Conservation (phyloP, 2,113 vertebrate genomes). For the Pithys albifrons region DNA sequence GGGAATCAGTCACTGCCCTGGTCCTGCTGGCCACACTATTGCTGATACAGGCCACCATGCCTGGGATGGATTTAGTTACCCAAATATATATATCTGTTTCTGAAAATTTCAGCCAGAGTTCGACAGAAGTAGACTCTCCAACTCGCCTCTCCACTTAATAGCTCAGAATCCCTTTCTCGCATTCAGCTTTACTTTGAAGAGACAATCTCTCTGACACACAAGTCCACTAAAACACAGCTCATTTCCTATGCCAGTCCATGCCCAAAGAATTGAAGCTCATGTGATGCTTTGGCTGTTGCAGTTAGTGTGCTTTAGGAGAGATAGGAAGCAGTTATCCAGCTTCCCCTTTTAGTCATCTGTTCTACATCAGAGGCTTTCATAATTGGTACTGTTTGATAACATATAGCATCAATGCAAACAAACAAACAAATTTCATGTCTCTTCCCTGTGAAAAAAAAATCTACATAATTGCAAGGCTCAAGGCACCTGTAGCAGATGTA, state of each 20-base stretch:
- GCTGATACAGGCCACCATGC: background rate
- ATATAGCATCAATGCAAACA: background rate
- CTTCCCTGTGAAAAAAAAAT: background rate
- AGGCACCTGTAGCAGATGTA: background rate
- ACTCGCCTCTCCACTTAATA: background rate
- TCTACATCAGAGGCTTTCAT: background rate
- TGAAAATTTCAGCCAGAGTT: background rate
- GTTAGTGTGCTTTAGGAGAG: background rate
- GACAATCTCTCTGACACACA: background rate
- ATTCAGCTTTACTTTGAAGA: background rate
- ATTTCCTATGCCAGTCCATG: background rate
- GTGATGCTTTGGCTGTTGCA: background rate
- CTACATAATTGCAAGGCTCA: background rate
- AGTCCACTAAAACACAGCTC: background rate
- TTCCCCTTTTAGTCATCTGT: background rate
- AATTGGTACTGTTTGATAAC: background rate
- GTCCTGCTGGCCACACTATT: background rate
- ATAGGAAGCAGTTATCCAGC: background rate
- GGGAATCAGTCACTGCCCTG: background rate
- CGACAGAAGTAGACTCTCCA: rapidly evolving
- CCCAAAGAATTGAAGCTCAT: background rate
- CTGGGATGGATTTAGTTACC: background rate
- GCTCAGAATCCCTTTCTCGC: background rate
- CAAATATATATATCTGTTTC: background rate
- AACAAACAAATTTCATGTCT: background rate